Evolutionary conservation across 2,888 invertebrate genomes (phyloP).

Genomic region (Tenthredo notha): DNA sequence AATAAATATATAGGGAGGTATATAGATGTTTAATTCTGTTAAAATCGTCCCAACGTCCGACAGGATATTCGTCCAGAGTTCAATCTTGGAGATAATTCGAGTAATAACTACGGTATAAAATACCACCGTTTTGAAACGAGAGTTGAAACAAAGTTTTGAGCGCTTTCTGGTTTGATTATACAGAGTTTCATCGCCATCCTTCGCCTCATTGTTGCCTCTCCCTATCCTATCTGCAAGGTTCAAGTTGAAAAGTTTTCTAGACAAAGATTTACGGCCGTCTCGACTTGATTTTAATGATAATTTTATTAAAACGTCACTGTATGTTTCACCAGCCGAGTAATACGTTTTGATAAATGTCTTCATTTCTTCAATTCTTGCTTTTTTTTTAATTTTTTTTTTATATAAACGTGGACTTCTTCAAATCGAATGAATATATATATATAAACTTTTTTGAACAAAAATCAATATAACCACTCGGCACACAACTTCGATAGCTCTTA

Average conservation of each 20-base stretch:
- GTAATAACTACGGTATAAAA: constrained; percentile 33
- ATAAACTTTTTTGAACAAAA: too few relatives aligned
- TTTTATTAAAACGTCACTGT: constrained; percentile 49
- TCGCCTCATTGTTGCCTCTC: constrained; percentile 28
- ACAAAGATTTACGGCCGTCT: constrained; percentile 47
- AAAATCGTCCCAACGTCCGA: not conserved
- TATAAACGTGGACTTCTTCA: too few relatives aligned
- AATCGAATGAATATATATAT: too few relatives aligned
- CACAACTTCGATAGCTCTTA: not conserved
- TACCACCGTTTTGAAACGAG: constrained; percentile 28
- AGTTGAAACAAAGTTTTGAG: constrained; percentile 15
- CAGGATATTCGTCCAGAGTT: not conserved
- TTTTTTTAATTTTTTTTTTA: not conserved
- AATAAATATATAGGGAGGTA: not conserved
- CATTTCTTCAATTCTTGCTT: not conserved
- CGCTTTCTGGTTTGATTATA: constrained; percentile 51
- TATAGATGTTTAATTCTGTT: not conserved
- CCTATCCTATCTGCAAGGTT: not conserved
- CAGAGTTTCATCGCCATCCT: constrained; percentile 48
- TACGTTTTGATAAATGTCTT: not conserved
- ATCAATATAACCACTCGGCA: not conserved
- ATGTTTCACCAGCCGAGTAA: constrained; percentile 1
- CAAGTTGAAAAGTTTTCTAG: constrained; percentile 28
- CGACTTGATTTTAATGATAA: constrained; percentile 45
- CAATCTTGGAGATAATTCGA: constrained; percentile 16